A percentile compares a stretch with the other conserved stretches of the same genome.
phyloP scores from a whole-genome alignment of 1,140 invertebrate species.

The Drosophila nebulosa region DNA sequence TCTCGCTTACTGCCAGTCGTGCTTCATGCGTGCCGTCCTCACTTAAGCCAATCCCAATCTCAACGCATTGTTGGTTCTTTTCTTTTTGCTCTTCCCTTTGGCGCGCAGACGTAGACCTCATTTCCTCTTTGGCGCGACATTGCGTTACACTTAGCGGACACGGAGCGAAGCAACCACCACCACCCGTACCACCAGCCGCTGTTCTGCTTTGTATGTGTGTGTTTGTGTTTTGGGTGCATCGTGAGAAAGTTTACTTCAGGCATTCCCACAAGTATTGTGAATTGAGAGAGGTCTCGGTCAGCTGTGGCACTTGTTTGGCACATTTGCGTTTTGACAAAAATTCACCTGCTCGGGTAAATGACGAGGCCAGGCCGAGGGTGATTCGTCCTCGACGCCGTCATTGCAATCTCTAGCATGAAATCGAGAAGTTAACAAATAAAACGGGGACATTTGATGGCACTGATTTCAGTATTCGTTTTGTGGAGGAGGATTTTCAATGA shows the following conservation, averaged over 20 bases:
- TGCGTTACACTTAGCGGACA: constrained; percentile 68
- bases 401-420: constrained; percentile 65
- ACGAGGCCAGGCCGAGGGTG: constrained; percentile 33
- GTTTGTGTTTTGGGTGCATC: constrained; percentile 51
- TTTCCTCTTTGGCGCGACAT: constrained; percentile 77
- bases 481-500: constrained; percentile 56
- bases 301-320: constrained; percentile 70
- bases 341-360: constrained; percentile 52
- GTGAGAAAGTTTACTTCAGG: constrained; percentile 79
- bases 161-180: constrained; percentile 56
- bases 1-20: constrained; percentile 38
- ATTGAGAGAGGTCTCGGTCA: constrained; percentile 50
- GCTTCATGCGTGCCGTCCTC: constrained; percentile 74
- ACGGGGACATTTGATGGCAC: constrained; percentile 46
- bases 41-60: constrained; percentile 54
- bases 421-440: constrained; percentile 67
- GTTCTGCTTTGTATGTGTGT: constrained; percentile 14
- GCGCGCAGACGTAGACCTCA: constrained; percentile 57
- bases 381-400: constrained; percentile 27
- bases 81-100: constrained; percentile 35
- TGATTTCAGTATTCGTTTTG: constrained; percentile 47
- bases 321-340: constrained; percentile 33
- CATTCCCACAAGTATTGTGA: constrained; percentile 79
- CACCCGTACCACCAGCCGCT: constrained; percentile 67
- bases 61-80: constrained; percentile 49